Evolutionary conservation across 2,113 vertebrate species (phyloP).

Genomic region (Sclerurus mexicanus): DNA sequence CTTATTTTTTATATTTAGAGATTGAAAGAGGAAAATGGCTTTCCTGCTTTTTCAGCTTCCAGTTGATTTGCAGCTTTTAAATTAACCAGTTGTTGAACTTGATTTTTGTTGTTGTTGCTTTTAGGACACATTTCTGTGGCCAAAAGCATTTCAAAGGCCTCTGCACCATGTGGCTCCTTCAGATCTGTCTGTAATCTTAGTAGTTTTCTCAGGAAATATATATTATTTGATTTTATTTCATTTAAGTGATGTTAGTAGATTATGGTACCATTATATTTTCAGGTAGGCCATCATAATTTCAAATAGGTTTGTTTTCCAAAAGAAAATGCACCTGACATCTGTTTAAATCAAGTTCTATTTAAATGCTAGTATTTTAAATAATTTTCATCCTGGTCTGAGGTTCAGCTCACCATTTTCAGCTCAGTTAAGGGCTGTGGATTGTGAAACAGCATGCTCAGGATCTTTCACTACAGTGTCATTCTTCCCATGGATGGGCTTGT

Average conservation of each 20-base stretch:
- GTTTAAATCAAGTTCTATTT: neutral
- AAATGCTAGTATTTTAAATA: neutral
- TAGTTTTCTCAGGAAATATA: neutral
- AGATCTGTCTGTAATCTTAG: neutral
- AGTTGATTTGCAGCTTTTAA: neutral
- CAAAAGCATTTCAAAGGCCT: neutral
- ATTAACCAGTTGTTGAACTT: neutral
- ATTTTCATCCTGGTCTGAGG: neutral
- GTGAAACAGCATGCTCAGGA: neutral
- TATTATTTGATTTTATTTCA: neutral
- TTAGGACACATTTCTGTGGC: neutral
- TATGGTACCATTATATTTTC: neutral
- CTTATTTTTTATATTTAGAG: neutral
- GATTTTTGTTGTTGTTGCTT: neutral
- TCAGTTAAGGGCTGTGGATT: neutral
- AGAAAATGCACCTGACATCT: rapidly evolving
- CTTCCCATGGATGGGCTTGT: neutral
- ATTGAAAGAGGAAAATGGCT: neutral
- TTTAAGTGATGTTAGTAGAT: neutral
- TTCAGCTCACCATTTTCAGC: neutral
- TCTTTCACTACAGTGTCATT: neutral
- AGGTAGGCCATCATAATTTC: neutral
- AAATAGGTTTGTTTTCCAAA: neutral
- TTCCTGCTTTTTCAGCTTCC: neutral
- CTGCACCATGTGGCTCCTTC: neutral